A percentile compares a stretch with the other conserved stretches of the same genome.
Conservation (phyloP, 2,888 invertebrate species). For the Hoplodrina ambigua region DNA sequence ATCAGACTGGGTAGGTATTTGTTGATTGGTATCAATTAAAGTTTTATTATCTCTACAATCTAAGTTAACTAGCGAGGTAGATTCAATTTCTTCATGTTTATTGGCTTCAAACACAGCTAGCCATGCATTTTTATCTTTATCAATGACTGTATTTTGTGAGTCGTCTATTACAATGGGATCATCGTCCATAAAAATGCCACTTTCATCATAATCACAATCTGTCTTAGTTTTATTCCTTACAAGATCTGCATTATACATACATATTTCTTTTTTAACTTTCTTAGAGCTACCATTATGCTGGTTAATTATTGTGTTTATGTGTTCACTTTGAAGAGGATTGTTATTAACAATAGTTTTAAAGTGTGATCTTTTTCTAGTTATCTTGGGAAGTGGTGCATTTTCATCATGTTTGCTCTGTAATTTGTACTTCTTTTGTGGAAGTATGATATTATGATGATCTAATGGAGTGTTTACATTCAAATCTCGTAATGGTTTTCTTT, state of each 20-base stretch:
- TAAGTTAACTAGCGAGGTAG: constrained; percentile 52
- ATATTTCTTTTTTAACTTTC: constrained; percentile 38
- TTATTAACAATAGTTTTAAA: constrained; percentile 58
- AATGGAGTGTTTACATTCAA: constrained; percentile 74
- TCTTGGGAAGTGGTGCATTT: constrained; percentile 25
- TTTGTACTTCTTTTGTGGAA: constrained; percentile 22
- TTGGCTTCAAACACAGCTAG: constrained; percentile 77
- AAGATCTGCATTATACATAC: neutral
- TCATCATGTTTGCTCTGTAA: constrained; percentile 30
- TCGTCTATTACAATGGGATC: constrained; percentile 78
- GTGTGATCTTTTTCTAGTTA: constrained; percentile 62
- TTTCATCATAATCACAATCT: constrained; percentile 73
- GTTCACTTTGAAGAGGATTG: constrained; percentile 12
- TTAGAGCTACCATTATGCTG: constrained; percentile 22
- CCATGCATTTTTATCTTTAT: constrained; percentile 82
- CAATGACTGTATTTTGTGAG: constrained; percentile 70
- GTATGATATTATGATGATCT: constrained; percentile 11
- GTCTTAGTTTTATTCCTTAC: constrained; percentile 23
- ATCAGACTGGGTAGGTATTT: constrained; percentile 4
- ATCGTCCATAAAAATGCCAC: constrained; percentile 79
- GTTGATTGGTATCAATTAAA: constrained; percentile 24
- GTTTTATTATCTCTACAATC: constrained; percentile 29
- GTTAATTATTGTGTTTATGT: constrained; percentile 9
- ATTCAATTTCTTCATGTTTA: constrained; percentile 58
- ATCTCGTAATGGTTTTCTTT: constrained; percentile 80